phyloP scores from a whole-genome alignment of 2,113 vertebrate species.

The Synodontis membranacea region DNA sequence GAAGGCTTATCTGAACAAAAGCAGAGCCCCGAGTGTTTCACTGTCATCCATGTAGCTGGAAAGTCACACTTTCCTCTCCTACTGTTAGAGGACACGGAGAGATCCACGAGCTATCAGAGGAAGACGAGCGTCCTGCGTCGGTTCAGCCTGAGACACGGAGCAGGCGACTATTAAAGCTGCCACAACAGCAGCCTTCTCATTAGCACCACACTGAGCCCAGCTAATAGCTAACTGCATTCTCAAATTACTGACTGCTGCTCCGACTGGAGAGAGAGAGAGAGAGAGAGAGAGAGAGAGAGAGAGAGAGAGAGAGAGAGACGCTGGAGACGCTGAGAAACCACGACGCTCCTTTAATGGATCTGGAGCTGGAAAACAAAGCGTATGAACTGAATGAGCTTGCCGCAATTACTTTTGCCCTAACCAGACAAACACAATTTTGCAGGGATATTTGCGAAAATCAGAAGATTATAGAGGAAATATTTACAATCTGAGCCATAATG shows the following conservation, averaged over 20 bases:
- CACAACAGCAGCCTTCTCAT: constrained; percentile 72
- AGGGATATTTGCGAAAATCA: background rate
- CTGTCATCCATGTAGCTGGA: constrained; percentile 13
- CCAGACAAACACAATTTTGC: background rate
- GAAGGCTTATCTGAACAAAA: background rate
- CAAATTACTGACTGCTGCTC: constrained; percentile 63
- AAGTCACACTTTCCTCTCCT: background rate
- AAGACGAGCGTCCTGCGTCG: constrained; percentile 55
- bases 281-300: too few species aligned
- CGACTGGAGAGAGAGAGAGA: constrained; percentile 55
- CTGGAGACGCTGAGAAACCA: background rate
- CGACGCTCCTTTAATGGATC: background rate
- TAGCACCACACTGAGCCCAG: constrained; percentile 70
- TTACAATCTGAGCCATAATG: background rate
- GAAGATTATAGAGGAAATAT: too few species aligned
- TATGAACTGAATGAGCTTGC: background rate
- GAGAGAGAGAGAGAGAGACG: constrained; percentile 53
- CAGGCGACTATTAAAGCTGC: constrained; percentile 34
- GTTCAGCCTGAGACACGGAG: constrained; percentile 54
- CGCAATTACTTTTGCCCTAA: background rate
- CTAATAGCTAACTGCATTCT: constrained; percentile 68
- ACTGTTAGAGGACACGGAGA: constrained; percentile 61
- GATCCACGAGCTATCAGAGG: constrained; percentile 70
- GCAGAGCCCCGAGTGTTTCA: background rate
- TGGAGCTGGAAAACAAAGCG: background rate